phyloP scores from a whole-genome alignment of 2,888 invertebrate species.

The Cordilura impudica region DNA sequence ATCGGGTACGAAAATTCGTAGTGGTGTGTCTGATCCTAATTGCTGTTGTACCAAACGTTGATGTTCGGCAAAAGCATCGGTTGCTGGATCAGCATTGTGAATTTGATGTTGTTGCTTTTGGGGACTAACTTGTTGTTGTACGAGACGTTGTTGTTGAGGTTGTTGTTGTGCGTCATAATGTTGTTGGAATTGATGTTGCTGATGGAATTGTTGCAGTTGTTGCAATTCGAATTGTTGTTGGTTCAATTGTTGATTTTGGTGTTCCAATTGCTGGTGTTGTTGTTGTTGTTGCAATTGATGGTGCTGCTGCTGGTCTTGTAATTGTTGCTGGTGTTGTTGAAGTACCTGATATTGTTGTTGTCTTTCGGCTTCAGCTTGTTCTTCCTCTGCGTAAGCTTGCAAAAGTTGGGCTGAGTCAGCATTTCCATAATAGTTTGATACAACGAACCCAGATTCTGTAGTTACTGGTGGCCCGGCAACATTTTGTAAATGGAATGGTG shows the following conservation, averaged over 20 bases:
- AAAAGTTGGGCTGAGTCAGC: slow-evolving; percentile 72
- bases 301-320: slow-evolving; percentile 70
- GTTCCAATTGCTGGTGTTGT: slow-evolving; percentile 55
- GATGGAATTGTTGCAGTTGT: slow-evolving; percentile 63
- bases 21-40: slow-evolving; percentile 73
- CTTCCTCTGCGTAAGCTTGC: slow-evolving; percentile 74
- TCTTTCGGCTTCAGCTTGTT: slow-evolving; percentile 67
- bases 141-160: slow-evolving; percentile 50
- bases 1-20: slow-evolving; percentile 79
- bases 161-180: slow-evolving; percentile 56
- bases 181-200: slow-evolving; percentile 59
- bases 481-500: slow-evolving; percentile 72
- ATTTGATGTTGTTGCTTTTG: slow-evolving; percentile 46
- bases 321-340: slow-evolving; percentile 66
- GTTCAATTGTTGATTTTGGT: slow-evolving; percentile 62
- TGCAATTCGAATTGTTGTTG: too few relatives aligned
- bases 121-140: slow-evolving; percentile 12
- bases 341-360: slow-evolving; percentile 72
- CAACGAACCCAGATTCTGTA: slow-evolving; percentile 74
- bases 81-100: slow-evolving; percentile 63
- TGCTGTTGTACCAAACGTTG: slow-evolving; percentile 73
- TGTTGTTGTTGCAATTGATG: slow-evolving; percentile 61
- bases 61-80: slow-evolving; percentile 74
- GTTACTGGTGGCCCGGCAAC: slow-evolving; percentile 66
- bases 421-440: slow-evolving; percentile 75